Base-by-base conservation (phyloP, 2,797 vertebrate species). In the Carapus acus region DNA sequence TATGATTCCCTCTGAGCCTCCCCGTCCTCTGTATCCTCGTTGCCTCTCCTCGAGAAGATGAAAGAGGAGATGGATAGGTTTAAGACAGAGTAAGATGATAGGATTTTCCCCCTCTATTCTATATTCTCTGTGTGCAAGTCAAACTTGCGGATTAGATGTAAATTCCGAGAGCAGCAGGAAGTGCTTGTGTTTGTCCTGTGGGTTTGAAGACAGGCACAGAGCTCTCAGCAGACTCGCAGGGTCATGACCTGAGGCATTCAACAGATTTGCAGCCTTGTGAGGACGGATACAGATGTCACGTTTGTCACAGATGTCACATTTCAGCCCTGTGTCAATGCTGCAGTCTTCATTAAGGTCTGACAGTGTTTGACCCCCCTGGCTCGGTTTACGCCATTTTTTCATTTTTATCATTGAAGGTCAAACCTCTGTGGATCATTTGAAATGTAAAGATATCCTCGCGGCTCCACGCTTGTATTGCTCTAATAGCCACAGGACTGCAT, bases 11-110 rank as follows among this genome's bases (percentile, higher is more conserved):
- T 54, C 3, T 59, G 67, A 66, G 51, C 38, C 21, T 43, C 63
- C 48, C 72, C 66, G 60, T 70, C 53, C 54, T 60, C 58, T 46
- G 67, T 65, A 54, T 78, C 54, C 62, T 44, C 50, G 66, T 70
- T 58, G 67, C 60, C 65, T 69, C 22, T 44, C 80, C 69, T 78
- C 45, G 24, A 42, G 16, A 46, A 76, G 76, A 82, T 79, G 64
- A 84, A 79, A 79, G 73, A 44, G 21, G 31, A 54, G 4, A 21
- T 12, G n/a, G 65, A 60, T 52, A 14, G 14, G 40, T 44, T 29
- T 62, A 68, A 70, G 67, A 54, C 47, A 67, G 61, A 46, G 21
- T 50, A 48, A 67, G 69, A 74, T 65, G 67, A 58, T 22, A 64
- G 62, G 73, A n/a, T n/a, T 76, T 75, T 65, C 39, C 34, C 8